These are phyloP conservation scores for Morus bassanus DNA, from an alignment of 2,797 vertebrate genomes.

Conservation along the genomic window DNA sequence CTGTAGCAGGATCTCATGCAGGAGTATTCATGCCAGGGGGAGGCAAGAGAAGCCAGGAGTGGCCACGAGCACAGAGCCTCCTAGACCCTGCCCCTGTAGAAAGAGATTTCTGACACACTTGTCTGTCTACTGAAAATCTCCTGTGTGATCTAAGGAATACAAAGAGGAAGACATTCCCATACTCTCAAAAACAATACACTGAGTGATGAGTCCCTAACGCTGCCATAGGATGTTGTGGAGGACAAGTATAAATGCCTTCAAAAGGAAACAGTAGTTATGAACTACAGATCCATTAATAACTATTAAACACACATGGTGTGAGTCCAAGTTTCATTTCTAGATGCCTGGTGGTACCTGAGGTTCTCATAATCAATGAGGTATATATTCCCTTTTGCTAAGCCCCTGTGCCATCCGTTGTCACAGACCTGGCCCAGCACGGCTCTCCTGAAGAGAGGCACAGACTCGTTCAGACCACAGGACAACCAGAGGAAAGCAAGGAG, in stretches of 20 bases:
- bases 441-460: background rate
- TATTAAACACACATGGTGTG: rapidly evolving
- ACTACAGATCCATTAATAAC: background rate
- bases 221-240: background rate
- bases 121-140: background rate
- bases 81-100: background rate
- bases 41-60: background rate
- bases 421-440: background rate
- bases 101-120: background rate
- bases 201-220: background rate
- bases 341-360: background rate
- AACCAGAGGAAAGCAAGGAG: background rate
- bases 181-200: background rate
- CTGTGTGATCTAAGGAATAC: background rate
- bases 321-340: background rate
- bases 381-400: background rate
- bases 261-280: background rate
- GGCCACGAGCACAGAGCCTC: background rate
- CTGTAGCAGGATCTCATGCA: background rate
- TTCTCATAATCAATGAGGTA: background rate
- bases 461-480: background rate
- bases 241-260: background rate
- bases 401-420: background rate
- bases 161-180: background rate
- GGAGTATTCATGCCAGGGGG: rapidly evolving